Evolutionary conservation across 2,113 vertebrate species (phyloP), one percentile per base, ranked within the genome.

Genomic region (Carlito syrichta): DNA sequence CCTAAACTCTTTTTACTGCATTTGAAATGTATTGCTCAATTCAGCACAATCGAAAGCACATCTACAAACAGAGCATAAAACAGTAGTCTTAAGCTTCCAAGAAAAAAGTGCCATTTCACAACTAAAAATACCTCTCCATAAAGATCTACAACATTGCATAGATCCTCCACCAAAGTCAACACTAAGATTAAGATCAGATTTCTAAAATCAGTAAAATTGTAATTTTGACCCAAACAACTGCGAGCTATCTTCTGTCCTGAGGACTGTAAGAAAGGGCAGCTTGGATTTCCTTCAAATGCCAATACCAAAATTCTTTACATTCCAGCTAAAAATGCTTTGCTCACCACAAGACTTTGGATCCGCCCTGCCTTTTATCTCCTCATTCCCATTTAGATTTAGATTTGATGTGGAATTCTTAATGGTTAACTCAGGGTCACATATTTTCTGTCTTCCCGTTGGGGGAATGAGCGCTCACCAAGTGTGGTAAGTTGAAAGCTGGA

Each of bases 221-320:
- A 85, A 84, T 89, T 48, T 27, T 91, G 45, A 95, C 9, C 68
- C 84, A 96, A 96, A 48, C 79, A 96, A 94, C 89, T 94, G 86
- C 89, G 40, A 81, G 7, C 23, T 86, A 52, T 85, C 86, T 93
- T 68, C 81, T 84, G 45, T 90, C 81, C 91, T 78, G 35, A 62
- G 60, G 38, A 82, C 69, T 90, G 58, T 69, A 22, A 60, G 8
- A 38, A n/a, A 52, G 35, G 60, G 35, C 87, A 97, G 89, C 87
- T 98, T 96, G 68, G 32, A 91, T 98, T 98, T 98, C 97, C 96
- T 97, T 97, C 95, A 85, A 90, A 98, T 97, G 81, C 71, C 88
- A 54, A 96, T 54, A 96, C 54, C 81, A 81, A 97, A 98, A 98
- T 98, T 98, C 97, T 97, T 98, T 79, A 97, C 97, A 98, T 98